Percentiles rank a stretch among this genome's conserved stretches.
These are phyloP conservation scores for Gallinago undulata DNA, from an alignment of 2,113 vertebrate species.

Conservation along the genomic window DNA sequence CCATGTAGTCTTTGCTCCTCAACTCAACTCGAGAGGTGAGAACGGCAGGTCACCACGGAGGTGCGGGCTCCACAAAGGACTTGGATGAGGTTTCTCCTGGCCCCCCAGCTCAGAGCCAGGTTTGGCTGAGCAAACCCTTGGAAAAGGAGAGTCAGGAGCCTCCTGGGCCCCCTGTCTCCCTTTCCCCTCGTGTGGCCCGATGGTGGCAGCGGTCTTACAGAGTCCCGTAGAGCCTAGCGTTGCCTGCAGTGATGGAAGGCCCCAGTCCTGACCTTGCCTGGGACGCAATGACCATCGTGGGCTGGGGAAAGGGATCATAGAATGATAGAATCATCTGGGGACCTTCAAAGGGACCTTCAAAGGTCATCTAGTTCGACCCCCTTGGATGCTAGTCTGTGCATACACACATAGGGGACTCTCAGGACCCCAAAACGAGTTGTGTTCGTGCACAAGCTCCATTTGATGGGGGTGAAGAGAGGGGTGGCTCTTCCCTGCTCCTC, in stretches of 20 bases:
- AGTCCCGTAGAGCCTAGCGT: neutral
- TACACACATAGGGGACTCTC: too few relatives aligned
- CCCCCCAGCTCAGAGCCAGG: neutral
- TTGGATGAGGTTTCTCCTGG: conserved; percentile 20
- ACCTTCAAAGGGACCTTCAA: too few relatives aligned
- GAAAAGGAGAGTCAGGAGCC: neutral
- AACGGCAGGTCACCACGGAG: neutral
- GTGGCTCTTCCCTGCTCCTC: neutral
- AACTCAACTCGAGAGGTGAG: neutral
- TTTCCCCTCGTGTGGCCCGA: rapidly evolving
- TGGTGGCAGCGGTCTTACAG: neutral
- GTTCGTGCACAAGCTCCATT: neutral
- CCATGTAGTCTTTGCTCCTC: neutral
- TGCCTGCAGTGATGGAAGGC: neutral
- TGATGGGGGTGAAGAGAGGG: neutral
- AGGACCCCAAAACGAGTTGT: neutral
- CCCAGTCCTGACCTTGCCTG: neutral
- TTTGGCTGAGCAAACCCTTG: neutral
- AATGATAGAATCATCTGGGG: too few relatives aligned
- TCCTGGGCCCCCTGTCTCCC: neutral
- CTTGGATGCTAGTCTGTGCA: neutral
- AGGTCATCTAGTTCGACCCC: too few relatives aligned
- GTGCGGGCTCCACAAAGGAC: neutral
- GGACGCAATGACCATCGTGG: neutral
- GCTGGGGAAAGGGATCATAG: neutral